Evolutionary conservation across 64 coral and sea anemone species (phyloP).

Genomic region (Dendrophyllia cribrosa): DNA sequence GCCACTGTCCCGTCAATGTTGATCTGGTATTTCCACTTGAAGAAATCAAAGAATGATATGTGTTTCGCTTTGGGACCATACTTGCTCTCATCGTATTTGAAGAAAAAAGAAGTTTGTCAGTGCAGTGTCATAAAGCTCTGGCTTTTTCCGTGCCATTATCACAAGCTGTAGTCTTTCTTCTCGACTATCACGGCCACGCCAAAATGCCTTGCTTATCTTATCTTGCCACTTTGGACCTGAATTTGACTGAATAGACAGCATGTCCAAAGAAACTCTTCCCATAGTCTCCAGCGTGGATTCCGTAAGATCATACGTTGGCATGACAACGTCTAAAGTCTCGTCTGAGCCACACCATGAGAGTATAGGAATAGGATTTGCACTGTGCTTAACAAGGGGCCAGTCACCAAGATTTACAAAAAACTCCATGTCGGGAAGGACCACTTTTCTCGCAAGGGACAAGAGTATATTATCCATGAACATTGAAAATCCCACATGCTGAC

Average conservation of each 20-base stretch:
- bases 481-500: conserved; percentile 98
- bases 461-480: conserved; percentile 96
- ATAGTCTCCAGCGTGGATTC: conserved; percentile 93
- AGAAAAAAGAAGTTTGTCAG: conserved; percentile 99
- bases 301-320: conserved; percentile 99
- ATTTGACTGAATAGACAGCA: conserved; percentile 95
- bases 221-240: conserved; percentile 91
- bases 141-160: conserved; percentile 89
- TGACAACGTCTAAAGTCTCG: conserved; percentile 92
- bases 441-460: conserved; percentile 91
- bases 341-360: conserved; percentile 99
- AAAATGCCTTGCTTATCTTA: conserved; percentile 93
- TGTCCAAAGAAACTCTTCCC: conserved; percentile 94
- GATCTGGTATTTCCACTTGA: conserved; percentile 98
- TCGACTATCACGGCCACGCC: conserved; percentile 95
- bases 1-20: conserved; percentile 99
- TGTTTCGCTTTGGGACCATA: conserved; percentile 96
- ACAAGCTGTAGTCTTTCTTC: conserved; percentile 95
- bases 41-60: conserved; percentile 98
- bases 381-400: conserved; percentile 85
- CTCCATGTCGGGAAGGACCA: conserved; percentile 91
- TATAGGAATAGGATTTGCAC: conserved; percentile 75
- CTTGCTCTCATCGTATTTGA: conserved; percentile 92
- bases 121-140: conserved; percentile 90
- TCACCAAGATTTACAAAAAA: conserved; percentile 99